A percentile compares a stretch with the other conserved stretches of the same genome.
These are phyloP conservation scores for Ernsta delagoae DNA, from an alignment of 2,888 invertebrate species.

Conservation along the genomic window DNA sequence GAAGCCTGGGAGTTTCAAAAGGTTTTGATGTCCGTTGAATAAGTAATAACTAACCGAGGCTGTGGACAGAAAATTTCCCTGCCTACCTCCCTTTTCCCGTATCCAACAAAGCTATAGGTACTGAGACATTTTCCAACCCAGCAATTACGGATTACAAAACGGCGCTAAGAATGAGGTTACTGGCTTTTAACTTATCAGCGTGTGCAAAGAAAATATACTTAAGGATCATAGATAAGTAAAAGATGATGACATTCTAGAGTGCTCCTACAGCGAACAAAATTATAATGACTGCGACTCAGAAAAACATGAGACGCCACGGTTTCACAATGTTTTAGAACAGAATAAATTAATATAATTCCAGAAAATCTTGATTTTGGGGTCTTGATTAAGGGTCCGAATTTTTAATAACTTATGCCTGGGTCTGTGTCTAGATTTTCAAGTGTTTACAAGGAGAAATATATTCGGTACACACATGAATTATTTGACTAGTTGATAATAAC, in stretches of 20 bases:
- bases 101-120: conserved; percentile 1
- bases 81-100: conserved; percentile 3
- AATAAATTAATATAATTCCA: too few relatives aligned
- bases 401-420: too few relatives aligned
- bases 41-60: conserved; percentile 12
- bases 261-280: not conserved
- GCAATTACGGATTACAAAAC: conserved; percentile 44
- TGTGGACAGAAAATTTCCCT: conserved; percentile 1
- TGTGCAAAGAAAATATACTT: conserved; percentile 34
- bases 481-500: not conserved
- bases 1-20: conserved; percentile 4
- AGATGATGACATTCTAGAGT: conserved; percentile 3
- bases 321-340: not conserved
- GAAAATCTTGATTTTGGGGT: too few relatives aligned
- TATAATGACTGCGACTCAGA: not conserved
- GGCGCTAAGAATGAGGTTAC: conserved; percentile 45
- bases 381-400: too few relatives aligned
- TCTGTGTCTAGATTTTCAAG: too few relatives aligned
- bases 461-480: too few relatives aligned
- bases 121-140: conserved; percentile 44
- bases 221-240: conserved; percentile 32
- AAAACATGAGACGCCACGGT: not conserved
- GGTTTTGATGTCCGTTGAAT: conserved; percentile 15
- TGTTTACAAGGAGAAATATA: too few relatives aligned
- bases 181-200: conserved; percentile 38